Evolutionary conservation across 23 tunicate species (phyloP).

Genomic region (Trididemnum miniatum): DNA sequence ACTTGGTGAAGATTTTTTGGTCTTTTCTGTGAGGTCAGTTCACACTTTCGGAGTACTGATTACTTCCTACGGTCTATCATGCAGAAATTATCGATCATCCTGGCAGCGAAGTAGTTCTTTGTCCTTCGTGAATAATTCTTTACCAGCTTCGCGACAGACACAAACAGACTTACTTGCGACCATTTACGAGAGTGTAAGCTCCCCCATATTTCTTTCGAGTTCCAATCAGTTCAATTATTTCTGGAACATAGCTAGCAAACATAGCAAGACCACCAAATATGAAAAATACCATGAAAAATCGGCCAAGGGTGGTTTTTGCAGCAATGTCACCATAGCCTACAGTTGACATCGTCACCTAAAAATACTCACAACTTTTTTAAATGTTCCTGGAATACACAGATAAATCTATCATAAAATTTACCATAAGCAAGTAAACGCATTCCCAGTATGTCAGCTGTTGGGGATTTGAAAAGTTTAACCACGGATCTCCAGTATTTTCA

Average conservation of each 20-base stretch:
- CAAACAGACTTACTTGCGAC: conserved; percentile 86
- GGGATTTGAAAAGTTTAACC: conserved; percentile 68
- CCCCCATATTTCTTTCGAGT: conserved; percentile 88
- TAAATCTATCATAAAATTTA: conserved; percentile 16
- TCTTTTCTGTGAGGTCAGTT: too few species aligned
- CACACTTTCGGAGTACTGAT: too few species aligned
- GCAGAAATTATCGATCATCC: too few species aligned
- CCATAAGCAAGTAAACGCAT: conserved; percentile 84
- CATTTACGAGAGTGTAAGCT: conserved; percentile 81
- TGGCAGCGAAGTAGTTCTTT: too few species aligned
- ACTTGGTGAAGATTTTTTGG: too few species aligned
- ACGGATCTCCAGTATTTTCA: conserved; percentile 89
- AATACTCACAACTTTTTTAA: too few species aligned
- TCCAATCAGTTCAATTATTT: conserved; percentile 83
- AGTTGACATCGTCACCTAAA: conserved; percentile 93
- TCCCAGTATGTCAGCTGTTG: conserved; percentile 90
- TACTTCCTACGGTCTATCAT: too few species aligned
- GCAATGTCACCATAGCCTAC: conserved; percentile 87
- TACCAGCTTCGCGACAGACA: too few species aligned
- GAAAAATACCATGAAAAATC: conserved; percentile 82
- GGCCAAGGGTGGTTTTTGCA: conserved; percentile 82
- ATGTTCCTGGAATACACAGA: too few species aligned
- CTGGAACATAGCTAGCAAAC: conserved; percentile 91
- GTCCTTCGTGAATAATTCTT: too few species aligned
- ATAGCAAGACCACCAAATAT: conserved; percentile 91